Percentiles rank a stretch among this genome's conserved stretches.
Conservation (phyloP, 53 echinoderm and acorn worm genomes). For the Temnopleurus reevesii region DNA sequence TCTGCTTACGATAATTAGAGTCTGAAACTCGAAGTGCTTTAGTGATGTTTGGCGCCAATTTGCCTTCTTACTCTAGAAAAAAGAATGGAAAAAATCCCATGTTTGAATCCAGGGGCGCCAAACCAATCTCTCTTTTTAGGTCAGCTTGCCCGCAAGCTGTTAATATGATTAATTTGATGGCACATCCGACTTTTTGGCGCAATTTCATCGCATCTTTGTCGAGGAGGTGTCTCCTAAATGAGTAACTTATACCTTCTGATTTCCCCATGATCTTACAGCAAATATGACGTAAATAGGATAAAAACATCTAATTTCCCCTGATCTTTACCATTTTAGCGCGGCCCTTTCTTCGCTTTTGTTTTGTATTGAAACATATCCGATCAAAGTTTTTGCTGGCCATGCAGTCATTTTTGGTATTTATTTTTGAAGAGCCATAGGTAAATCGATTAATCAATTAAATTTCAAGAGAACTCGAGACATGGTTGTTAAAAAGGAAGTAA, state of each 20-base stretch:
- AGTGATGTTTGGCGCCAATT: not conserved
- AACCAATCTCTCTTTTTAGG: not conserved
- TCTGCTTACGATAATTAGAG: not conserved
- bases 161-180: conserved; percentile 21
- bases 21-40: not conserved
- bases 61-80: not conserved
- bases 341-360: no score
- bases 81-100: not conserved
- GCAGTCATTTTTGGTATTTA: no score
- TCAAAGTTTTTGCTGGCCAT: no score
- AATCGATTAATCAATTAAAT: no score
- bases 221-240: not conserved
- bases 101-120: not conserved
- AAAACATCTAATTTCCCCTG: no score
- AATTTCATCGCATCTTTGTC: not conserved
- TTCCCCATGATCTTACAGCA: not conserved
- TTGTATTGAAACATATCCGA: no score
- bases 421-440: no score
- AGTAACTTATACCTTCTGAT: not conserved
- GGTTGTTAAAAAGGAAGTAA: no score
- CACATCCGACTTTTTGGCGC: not conserved
- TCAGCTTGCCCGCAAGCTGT: not conserved
- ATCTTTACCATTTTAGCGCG: no score
- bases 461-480: no score
- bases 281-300: no score